Evolutionary conservation across 2,797 vertebrate species (phyloP), one percentile per base, ranked within the genome.

Genomic region (Oreortyx pictus): DNA sequence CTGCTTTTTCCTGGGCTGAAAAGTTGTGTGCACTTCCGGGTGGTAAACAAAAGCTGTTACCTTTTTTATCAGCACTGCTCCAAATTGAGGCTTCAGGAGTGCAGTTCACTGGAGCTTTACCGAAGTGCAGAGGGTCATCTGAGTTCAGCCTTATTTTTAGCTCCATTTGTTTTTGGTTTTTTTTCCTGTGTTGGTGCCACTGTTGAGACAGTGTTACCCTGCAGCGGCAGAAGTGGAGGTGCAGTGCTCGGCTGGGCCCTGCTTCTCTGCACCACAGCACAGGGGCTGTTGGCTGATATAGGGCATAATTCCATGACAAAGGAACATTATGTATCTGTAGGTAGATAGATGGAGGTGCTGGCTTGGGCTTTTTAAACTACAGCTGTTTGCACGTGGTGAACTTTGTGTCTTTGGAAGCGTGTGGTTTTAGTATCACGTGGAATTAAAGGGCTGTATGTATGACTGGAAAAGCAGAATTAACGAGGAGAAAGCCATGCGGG

Each of bases 131-230:
- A 31, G 57, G 89, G 92, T 91, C 88, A 94, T 39, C 89, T 14
- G 66, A 94, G 90, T 96, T 95, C 92, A 95, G 86, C 77, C 49
- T 84, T 95, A 93, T 96, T 96, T 95, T 95, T 94, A 96, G 92
- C 77, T 67, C 66, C 83, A 65, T 93, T 93, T 79, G 29, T 3
- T 33, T 27, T n/a, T 29, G 4, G 29, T 29, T 6, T 15, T 24
- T 67, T 86, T 70, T 37, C 41, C 14, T 92, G 78, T 90, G 94
- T 87, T 89, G 84, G 46, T 82, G 68, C 19, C 11, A 43, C 52
- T 77, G 5, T 80, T 74, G 86, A 93, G 91, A 37, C 83, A 73
- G 60, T 4, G 14, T 76, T 92, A 71, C 74, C 86, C 77, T 73
- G 6, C 59, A 41, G 86, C 62, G 33, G 50, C 61, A 37, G 33